These are phyloP conservation scores for Cyprinella venusta DNA, from an alignment of 2,797 vertebrate genomes.

Conservation along the genomic window DNA sequence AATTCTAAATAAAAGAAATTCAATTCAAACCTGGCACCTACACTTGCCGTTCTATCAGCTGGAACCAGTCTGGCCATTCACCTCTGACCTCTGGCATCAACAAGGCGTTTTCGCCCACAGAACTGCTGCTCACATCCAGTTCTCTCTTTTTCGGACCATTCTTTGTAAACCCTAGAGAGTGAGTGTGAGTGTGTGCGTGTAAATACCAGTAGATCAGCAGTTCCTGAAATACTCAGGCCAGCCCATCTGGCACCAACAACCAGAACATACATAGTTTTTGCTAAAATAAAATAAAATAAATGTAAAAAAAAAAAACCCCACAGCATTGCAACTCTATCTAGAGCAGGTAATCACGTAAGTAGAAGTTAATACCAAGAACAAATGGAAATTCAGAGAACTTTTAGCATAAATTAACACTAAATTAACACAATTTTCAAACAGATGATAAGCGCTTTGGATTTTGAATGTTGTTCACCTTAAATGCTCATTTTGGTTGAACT, in stretches of 20 bases:
- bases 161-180: no score
- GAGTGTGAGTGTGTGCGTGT: no score
- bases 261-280: no score
- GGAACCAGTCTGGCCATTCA: conserved; percentile 50
- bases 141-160: background rate
- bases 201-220: no score
- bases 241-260: no score
- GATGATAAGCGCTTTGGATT: background rate
- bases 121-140: no score
- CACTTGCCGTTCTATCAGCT: conserved; percentile 14
- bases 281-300: no score
- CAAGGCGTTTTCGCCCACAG: conserved; percentile 43
- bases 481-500: conserved; percentile 3
- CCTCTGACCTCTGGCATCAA: conserved; percentile 59
- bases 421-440: background rate
- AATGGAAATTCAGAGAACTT: background rate
- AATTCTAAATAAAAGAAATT: no score
- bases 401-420: background rate
- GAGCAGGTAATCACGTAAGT: background rate
- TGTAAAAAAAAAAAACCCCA: background rate
- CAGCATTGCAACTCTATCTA: background rate
- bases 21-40: no score
- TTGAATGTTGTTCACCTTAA: background rate
- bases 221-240: background rate
- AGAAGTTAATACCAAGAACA: background rate